Base-by-base conservation (phyloP, 2,113 vertebrate genomes). In the Melospiza georgiana region DNA sequence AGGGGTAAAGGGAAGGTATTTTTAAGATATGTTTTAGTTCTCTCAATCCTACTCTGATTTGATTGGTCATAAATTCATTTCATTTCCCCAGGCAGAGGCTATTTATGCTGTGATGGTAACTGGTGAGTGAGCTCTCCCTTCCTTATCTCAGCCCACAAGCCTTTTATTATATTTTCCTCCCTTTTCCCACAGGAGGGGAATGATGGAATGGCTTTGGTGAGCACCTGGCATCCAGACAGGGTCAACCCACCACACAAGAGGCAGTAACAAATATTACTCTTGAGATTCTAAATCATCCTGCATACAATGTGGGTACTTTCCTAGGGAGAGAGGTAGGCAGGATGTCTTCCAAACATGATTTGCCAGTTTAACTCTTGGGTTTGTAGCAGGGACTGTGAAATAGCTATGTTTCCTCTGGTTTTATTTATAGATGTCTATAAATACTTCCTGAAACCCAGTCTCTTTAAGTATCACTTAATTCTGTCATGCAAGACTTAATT, bases 401-500 rank as follows among this genome's bases (percentile, higher is more conserved):
- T 92, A 94, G 63, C 61, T 84, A 18, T 3, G 2, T 96, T 92
- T 95, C 67, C 71, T 22, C 39, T 74, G 51, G 18, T 76, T 91
- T 94, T 89, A 94, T 96, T 94, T 95, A 88, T 80, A 93, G 84
- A 49, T 89, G 31, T 75, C 78, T 95, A 78, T 80, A 97, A 96
- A 94, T 91, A 89, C 75, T 94, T 94, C 43, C 77, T 82, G 84
- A 90, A 96, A 96, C 49, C 28, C n/a, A 71, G 3, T 86, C 89
- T 93, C 65, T 72, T 68, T 77, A 96, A 97, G 90, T 90, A 83
- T 96, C 90, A 77, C 75, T 96, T 93, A 91, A 88, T 95, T 94
- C 82, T 95, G 84, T 95, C 82, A 88, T 90, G 86, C 83, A 90
- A 83, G 85, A 93, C 75, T 93, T 94, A 95, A 96, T 96, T 96